Conservation (phyloP, 2,888 invertebrate species). For the Metellina segmentata region DNA sequence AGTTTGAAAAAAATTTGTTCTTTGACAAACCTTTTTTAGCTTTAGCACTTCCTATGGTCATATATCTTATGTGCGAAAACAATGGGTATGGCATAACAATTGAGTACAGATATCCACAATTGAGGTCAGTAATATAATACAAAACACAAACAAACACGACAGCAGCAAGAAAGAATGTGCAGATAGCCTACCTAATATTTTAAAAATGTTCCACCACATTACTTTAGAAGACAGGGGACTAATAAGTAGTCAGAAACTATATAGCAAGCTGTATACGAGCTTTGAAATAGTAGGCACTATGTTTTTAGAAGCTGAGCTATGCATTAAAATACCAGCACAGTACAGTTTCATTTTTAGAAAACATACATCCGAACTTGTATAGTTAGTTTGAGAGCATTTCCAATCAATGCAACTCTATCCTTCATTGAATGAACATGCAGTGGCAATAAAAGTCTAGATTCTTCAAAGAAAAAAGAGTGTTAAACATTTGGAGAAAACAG, state of each 20-base stretch:
- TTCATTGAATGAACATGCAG: no score
- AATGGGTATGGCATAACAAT: no score
- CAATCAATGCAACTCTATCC: no score
- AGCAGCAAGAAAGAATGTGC: neutral
- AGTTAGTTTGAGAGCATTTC: no score
- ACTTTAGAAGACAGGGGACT: neutral
- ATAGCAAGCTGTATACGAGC: conserved; percentile 16
- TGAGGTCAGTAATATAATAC: neutral
- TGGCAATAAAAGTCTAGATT: no score
- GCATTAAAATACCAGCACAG: neutral
- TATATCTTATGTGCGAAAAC: no score
- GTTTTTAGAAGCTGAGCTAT: conserved; percentile 8
- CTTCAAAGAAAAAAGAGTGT: no score
- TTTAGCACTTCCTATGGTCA: no score
- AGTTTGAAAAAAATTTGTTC: no score
- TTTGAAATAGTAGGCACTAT: conserved; percentile 22
- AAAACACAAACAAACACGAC: neutral
- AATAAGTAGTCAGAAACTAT: neutral
- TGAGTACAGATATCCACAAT: no score
- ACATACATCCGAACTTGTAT: neutral
- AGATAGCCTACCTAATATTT: neutral
- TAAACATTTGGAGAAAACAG: no score
- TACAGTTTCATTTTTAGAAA: neutral
- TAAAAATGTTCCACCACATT: neutral
- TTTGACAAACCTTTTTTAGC: no score